These are phyloP conservation scores for Hemistola chrysoprasaria DNA, from an alignment of 2,888 invertebrate genomes.

Conservation along the genomic window DNA sequence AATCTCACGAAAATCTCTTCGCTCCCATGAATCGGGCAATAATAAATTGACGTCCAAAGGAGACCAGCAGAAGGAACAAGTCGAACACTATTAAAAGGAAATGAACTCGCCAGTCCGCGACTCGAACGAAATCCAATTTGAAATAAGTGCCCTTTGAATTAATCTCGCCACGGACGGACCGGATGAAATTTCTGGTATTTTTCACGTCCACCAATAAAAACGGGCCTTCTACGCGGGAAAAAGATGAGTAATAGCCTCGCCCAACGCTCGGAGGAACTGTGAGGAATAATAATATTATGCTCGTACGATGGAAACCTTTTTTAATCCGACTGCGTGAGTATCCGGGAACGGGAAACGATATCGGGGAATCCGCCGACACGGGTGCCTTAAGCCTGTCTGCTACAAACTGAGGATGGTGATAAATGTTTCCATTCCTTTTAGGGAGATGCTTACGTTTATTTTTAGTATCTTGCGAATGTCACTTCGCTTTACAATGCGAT, in stretches of 20 bases:
- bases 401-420: slow-evolving; percentile 11
- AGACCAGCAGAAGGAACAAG: slow-evolving; percentile 50
- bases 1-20: slow-evolving; percentile 17
- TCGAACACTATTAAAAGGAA: slow-evolving; percentile 69
- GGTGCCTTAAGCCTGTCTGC: slow-evolving; percentile 27
- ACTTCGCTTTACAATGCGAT: too few species aligned
- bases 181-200: slow-evolving; percentile 81
- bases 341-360: slow-evolving; percentile 40
- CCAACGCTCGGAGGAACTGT: slow-evolving; percentile 67
- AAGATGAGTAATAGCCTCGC: slow-evolving; percentile 76
- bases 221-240: slow-evolving; percentile 67
- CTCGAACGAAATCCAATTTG: slow-evolving; percentile 77
- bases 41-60: slow-evolving; percentile 44
- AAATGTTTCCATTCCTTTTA: slow-evolving; percentile 7
- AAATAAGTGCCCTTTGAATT: slow-evolving; percentile 81
- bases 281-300: slow-evolving; percentile 77
- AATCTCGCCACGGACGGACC: slow-evolving; percentile 76
- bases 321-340: slow-evolving; percentile 56
- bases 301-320: slow-evolving; percentile 64
- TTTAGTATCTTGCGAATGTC: too few species aligned
- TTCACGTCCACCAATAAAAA: slow-evolving; percentile 81
- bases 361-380: slow-evolving; percentile 25
- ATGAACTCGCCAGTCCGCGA: slow-evolving; percentile 60
- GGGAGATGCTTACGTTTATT: too few species aligned
- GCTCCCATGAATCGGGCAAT: slow-evolving; percentile 35